phyloP scores from a whole-genome alignment of 2,113 vertebrate genomes.

The Myotis brandtii region DNA sequence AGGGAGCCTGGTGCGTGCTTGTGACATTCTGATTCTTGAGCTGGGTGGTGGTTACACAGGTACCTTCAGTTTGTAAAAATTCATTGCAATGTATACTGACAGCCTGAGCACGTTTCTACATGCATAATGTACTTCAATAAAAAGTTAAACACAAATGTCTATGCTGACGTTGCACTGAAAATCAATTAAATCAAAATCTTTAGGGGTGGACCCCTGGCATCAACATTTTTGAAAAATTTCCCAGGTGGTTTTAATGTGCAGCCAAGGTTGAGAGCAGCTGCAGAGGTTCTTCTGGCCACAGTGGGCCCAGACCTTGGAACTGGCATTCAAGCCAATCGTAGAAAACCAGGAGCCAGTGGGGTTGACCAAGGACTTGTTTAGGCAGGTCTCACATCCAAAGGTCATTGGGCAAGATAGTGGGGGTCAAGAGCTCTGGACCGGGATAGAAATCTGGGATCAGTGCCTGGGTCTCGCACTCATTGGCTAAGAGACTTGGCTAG shows the following conservation, averaged over 20 bases:
- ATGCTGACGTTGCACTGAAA: not conserved
- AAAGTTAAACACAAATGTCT: constrained; percentile 19
- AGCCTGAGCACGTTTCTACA: constrained; percentile 27
- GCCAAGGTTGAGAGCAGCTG: not conserved
- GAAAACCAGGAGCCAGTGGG: not conserved
- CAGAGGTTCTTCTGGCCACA: not conserved
- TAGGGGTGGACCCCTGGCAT: not conserved
- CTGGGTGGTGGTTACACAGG: not conserved
- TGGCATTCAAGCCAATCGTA: not conserved
- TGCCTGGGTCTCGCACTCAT: not conserved
- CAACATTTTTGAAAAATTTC: not conserved
- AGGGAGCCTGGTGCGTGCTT: fast-evolving
- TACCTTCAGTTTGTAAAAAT: not conserved
- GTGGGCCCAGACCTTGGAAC: not conserved
- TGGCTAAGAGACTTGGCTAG: not conserved
- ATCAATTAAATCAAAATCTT: constrained; percentile 60
- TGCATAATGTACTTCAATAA: constrained; percentile 37
- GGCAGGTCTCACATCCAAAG: not conserved
- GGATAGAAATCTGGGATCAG: not conserved
- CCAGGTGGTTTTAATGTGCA: not conserved
- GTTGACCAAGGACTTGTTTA: not conserved
- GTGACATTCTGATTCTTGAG: not conserved
- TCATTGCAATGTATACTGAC: not conserved
- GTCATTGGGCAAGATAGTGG: not conserved
- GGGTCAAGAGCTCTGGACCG: not conserved